Base-by-base conservation (phyloP, 2,888 invertebrate species). In the Plagodis pulveraria region DNA sequence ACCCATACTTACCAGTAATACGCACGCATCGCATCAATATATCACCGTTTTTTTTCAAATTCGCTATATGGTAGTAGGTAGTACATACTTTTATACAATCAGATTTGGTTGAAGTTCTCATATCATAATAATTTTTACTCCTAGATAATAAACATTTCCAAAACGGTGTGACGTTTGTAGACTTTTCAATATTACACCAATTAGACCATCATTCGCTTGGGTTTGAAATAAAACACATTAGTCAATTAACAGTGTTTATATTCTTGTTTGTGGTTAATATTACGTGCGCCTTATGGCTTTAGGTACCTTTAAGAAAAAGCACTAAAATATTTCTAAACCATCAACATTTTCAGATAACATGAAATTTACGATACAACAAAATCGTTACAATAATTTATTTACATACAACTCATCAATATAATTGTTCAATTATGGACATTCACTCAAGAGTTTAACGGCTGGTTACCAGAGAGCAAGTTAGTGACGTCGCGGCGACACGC, bases 231-330 rank as follows among this genome's bases (percentile, higher is more conserved):
- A 87, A 85, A 82, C 73, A 71, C 73, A 70, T 66, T 64, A 67
- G 72, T 85, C 83, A 84, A 86, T 88, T 91, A 92, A 91, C 91
- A 92, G 90, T 90, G 91, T 91, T 91, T 91, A 91, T 91, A 91
- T 90, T 91, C 86, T 88, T 87, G 69, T 88, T 87, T 83, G 87
- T 89, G 89, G 86, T 89, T 91, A 90, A 89, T 88, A 87, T 88
- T 87, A 90, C 77, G 83, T 85, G 89, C 81, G 88, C 91, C 89
- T 63, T 82, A 79, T 80, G 89, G 89, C 91, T 81, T 84, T 81
- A 84, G 84, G 87, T 88, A 84, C 86, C 83, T 86, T 84, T 81
- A 84, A 73, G 83, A 81, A 83, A 81, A 87, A 89, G 85, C 85
- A 87, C 87, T 86, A 86, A 88, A 81, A 85, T 78, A 80, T 83